Evolutionary conservation across 1,140 invertebrate species (phyloP).

Genomic region (Littorina saxatilis): DNA sequence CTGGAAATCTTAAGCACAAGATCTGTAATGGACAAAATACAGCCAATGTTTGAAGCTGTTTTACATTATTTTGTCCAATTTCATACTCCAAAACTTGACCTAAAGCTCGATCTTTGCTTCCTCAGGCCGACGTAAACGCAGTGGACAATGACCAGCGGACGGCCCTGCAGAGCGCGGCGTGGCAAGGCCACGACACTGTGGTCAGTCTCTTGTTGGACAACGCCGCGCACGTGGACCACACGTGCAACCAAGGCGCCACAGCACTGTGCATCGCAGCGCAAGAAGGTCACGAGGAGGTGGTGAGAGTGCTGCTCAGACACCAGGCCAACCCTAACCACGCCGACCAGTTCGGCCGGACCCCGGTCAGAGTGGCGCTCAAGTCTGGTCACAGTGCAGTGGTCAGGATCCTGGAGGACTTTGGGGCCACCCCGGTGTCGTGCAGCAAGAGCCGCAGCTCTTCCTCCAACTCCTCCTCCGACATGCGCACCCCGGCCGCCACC

Average conservation of each 20-base stretch:
- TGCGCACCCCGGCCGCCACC: conserved; percentile 75
- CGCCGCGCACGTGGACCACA: conserved; percentile 88
- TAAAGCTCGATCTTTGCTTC: no score
- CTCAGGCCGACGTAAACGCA: conserved; percentile 87
- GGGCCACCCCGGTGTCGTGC: conserved; percentile 61
- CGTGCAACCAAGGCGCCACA: conserved; percentile 96
- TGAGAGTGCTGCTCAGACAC: conserved; percentile 88
- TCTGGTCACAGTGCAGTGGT: conserved; percentile 86
- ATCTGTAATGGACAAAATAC: no score
- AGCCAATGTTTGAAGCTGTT: no score
- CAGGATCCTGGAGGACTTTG: conserved; percentile 79
- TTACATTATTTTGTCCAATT: no score
- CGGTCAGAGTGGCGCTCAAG: conserved; percentile 86
- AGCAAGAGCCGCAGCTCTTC: conserved; percentile 64
- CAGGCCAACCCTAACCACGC: conserved; percentile 95
- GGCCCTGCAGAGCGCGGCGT: conserved; percentile 94
- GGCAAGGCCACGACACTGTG: conserved; percentile 92
- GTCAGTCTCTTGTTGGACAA: conserved; percentile 83
- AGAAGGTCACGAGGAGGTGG: conserved; percentile 95
- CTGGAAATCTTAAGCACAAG: no score
- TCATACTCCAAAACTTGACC: no score
- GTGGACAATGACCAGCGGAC: conserved; percentile 93
- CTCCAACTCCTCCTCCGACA: conserved; percentile 76
- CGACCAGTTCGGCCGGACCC: conserved; percentile 91
- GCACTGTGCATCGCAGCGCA: conserved; percentile 95